Percentiles rank a stretch among this genome's conserved stretches.
Evolutionary conservation across 2,888 invertebrate genomes (phyloP).

Genomic region (Melikaiella ostensackeni): DNA sequence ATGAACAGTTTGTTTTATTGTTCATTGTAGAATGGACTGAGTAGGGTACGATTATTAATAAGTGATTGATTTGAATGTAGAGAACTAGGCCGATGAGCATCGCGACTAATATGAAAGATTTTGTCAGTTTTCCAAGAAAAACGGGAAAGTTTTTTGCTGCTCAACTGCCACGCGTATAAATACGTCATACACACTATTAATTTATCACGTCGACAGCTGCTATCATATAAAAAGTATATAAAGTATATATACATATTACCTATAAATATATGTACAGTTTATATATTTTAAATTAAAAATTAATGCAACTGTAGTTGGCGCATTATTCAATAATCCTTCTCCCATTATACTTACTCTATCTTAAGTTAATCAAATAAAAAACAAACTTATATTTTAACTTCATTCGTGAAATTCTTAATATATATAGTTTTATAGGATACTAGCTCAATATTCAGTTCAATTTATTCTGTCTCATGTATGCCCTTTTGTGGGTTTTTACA

Average conservation of each 20-base stretch:
- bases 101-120: slow-evolving; percentile 50
- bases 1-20: slow-evolving; percentile 60
- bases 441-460: no score
- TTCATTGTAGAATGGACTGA: slow-evolving; percentile 70
- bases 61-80: slow-evolving; percentile 61
- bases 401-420: no score
- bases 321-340: slow-evolving; percentile 25
- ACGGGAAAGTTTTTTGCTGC: slow-evolving; percentile 59
- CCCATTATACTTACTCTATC: neutral
- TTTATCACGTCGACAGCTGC: slow-evolving; percentile 74
- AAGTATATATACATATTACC: slow-evolving; percentile 65
- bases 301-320: slow-evolving; percentile 68
- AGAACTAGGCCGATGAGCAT: slow-evolving; percentile 53
- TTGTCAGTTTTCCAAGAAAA: slow-evolving; percentile 54
- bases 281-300: slow-evolving; percentile 78
- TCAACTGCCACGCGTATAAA: slow-evolving; percentile 70
- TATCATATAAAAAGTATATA: slow-evolving; percentile 69
- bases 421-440: no score
- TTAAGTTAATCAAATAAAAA: neutral
- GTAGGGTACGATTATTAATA: slow-evolving; percentile 66
- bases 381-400: no score
- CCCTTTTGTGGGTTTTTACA: no score
- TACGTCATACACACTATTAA: slow-evolving; percentile 66
- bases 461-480: no score
- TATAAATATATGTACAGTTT: slow-evolving; percentile 77